Base-by-base conservation (phyloP, 2,797 vertebrate genomes). In the Parauchenoglanis punctatus region DNA sequence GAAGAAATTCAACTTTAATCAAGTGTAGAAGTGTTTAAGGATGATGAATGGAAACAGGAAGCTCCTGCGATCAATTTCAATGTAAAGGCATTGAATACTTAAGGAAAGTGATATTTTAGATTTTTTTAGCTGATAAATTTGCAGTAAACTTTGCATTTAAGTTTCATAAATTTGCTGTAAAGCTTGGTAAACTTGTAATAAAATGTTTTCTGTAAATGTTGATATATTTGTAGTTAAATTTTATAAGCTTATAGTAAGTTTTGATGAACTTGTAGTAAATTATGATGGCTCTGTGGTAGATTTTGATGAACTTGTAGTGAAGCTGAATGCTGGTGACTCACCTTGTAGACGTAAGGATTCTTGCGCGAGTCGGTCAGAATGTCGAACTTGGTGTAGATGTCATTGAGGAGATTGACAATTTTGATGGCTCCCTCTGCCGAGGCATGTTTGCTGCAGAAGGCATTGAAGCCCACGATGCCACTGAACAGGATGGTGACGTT, bases 271-370 rank as follows among this genome's bases (percentile, higher is more conserved):
- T 44, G 68, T 44, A 23, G 35, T 46, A 72, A 72, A 61, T 56
- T 4, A 17, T 3, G 28, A 35, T 35, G 76, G 40, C 40, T 40
- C 40, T 40, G 40, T 40, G 40, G 40, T 4, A 40, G 3, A 40
- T 56, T 4, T 56, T 3, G 28, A 35, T 35, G 76, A 8, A 54
- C 7, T n/a, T 77, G 23, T 49, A 0, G 40, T 31, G 10, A 56
- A 17, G 18, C 23, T 15, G 52, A 59, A 77, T 0, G 7, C 31
- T 15, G 61, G 85, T 84, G 81, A 70, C 94, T 93, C 91, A 98
- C 99, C 97, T 99, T 99, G 94, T 99, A 99, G 90, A 99, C 99
- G 91, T 98, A 99, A 0, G 99, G 99, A 91, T 99, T 99, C 92
- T 96, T 98, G 92, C 98, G 95, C 54, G 99, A 98, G 92, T 99